Evolutionary conservation across 2,113 vertebrate genomes (phyloP), one percentile per base, ranked within the genome.

Genomic region (Carlito syrichta): DNA sequence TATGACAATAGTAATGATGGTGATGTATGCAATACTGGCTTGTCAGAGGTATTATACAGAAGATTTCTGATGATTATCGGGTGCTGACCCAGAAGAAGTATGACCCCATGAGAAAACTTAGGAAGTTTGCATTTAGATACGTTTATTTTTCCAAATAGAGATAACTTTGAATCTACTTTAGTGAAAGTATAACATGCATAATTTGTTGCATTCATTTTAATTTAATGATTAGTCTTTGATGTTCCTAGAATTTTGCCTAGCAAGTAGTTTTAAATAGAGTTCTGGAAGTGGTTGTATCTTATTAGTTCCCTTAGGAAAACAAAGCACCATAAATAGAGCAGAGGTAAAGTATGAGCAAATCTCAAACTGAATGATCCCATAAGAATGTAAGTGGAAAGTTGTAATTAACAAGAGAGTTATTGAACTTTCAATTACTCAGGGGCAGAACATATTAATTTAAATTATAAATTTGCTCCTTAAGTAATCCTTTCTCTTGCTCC

Each of bases 371-470:
- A 38, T 52, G 23, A 87, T 81, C 23, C 32, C 74, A 8, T 83
- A 38, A 69, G 14, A 43, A 87, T 56, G 20, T 58, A 58, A 78
- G 48, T 43, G 66, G 52, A 12, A 14, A 82, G 8, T 73, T 83
- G 78, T 45, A 92, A 86, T 97, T 93, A 90, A 76, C 25, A 20
- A 89, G 1, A 3, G 45, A 52, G 77, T 86, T 90, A 91, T 83
- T 90, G 54, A 92, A 77, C 25, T 77, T 86, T 91, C 38, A 96
- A 92, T 90, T 95, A 93, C 90, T 90, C 38, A 83, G 25, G 71
- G 76, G 35, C 27, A 78, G 54, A 83, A 58, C 11, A 86, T 82
- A 82, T 90, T 90, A 60, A 91, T 86, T 94, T 91, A 86, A 86
- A 83, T 83, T 43, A 78, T 66, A 43, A 40, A 83, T 58, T 58